Percentiles rank a stretch among this genome's conserved stretches.
Conservation (phyloP, 1,140 invertebrate species). For the Tribolium madens region DNA sequence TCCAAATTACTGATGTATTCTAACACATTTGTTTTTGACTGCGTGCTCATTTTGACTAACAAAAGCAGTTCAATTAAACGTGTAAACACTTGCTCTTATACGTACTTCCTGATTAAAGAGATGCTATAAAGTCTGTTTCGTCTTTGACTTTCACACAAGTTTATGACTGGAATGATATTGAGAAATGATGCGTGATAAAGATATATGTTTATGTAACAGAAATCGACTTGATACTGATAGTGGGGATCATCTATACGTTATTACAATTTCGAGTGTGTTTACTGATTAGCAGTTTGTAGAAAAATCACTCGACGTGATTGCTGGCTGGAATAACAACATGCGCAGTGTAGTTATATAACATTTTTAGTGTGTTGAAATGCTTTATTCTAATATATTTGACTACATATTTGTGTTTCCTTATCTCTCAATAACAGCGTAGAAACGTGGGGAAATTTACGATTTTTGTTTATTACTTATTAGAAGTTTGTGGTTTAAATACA, state of each 20-base stretch:
- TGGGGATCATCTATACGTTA: too few relatives aligned
- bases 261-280: not conserved
- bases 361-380: too few relatives aligned
- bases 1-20: conserved; percentile 59
- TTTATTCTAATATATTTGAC: too few relatives aligned
- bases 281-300: not conserved
- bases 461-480: too few relatives aligned
- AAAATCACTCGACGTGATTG: not conserved
- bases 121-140: not conserved
- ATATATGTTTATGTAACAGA: conserved; percentile 7
- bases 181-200: not conserved
- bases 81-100: too few relatives aligned
- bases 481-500: too few relatives aligned
- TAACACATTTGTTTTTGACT: conserved; percentile 48
- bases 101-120: not conserved
- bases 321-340: not conserved
- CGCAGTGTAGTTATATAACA: too few relatives aligned
- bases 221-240: not conserved
- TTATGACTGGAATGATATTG: conserved; percentile 14
- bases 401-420: too few relatives aligned
- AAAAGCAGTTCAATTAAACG: too few relatives aligned
- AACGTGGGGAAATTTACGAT: too few relatives aligned
- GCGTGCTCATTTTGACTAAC: not conserved
- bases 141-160: not conserved
- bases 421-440: too few relatives aligned